Base-by-base conservation (phyloP, 2,797 vertebrate species). In the Perdix hodgsoniae region DNA sequence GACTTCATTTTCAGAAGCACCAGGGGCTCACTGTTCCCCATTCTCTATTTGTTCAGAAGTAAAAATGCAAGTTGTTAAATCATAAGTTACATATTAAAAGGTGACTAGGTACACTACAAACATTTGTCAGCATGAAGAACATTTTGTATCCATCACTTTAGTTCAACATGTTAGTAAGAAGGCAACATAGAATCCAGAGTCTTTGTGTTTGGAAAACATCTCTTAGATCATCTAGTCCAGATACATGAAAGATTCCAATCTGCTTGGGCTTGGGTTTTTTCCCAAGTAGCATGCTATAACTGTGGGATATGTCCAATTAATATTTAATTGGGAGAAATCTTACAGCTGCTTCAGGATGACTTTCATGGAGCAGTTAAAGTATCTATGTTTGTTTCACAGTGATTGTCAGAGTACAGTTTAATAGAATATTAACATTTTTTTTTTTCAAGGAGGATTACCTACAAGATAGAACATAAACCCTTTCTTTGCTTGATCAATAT, bases 251-350 rank as follows among this genome's bases (percentile, higher is more conserved):
- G 18, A 56, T 19, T 56, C 6, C 54, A 56, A 21, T n/a, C 54
- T n/a, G 18, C 54, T 56, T n/a, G 18, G 18, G n/a, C 33, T 61
- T 31, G 8, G 2, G 35, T 82, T 90, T 78, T 40, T 59, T 59
- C 72, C 60, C 11, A 70, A 59, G 63, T 69, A 66, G 33, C 24
- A 54, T 83, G 65, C 22, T 14, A 3, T 65, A 67, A 75, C 23
- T 54, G 29, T 57, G 74, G 54, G 76, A 87, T 76, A 52, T 44
- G 85, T 73, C 40, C 85, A 64, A 87, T 81, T 82, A 90, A 71
- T 65, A 74, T 90, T 91, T 95, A 91, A 87, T 78, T 87, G 66
- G 57, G 42, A 95, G 45, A 92, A 92, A 86, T 78, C 71, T 86
- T 92, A 61, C 13, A 44, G 76, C 49, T 77, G 81, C 39, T 83